Conservation (phyloP, 1,140 invertebrate genomes). For the Cherax quadricarinatus region DNA sequence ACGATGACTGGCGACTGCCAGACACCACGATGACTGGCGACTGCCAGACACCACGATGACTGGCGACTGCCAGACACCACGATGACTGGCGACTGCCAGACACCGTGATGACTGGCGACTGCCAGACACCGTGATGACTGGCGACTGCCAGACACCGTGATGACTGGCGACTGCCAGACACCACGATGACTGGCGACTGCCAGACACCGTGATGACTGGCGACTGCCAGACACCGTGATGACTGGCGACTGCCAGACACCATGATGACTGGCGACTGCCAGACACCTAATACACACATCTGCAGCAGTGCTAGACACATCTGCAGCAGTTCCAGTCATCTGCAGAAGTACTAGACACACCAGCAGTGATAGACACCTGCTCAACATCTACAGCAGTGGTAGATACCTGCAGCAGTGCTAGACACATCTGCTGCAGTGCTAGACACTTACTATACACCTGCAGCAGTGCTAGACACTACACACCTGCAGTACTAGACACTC, state of each 20-base stretch:
- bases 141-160: background rate
- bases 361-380: too few species aligned
- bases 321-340: too few species aligned
- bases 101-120: background rate
- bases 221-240: background rate
- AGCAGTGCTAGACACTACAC: too few species aligned
- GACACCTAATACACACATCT: too few species aligned
- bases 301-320: too few species aligned
- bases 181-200: background rate
- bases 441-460: too few species aligned
- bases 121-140: background rate
- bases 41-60: background rate
- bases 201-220: background rate
- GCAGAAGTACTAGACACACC: too few species aligned
- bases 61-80: background rate
- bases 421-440: too few species aligned
- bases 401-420: too few species aligned
- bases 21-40: background rate
- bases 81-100: background rate
- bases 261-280: too few species aligned
- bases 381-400: too few species aligned
- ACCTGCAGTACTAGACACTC: too few species aligned
- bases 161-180: background rate
- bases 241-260: background rate
- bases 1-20: background rate